These are phyloP conservation scores for Phocoena phocoena DNA, from an alignment of 2,113 vertebrate species.

Conservation along the genomic window DNA sequence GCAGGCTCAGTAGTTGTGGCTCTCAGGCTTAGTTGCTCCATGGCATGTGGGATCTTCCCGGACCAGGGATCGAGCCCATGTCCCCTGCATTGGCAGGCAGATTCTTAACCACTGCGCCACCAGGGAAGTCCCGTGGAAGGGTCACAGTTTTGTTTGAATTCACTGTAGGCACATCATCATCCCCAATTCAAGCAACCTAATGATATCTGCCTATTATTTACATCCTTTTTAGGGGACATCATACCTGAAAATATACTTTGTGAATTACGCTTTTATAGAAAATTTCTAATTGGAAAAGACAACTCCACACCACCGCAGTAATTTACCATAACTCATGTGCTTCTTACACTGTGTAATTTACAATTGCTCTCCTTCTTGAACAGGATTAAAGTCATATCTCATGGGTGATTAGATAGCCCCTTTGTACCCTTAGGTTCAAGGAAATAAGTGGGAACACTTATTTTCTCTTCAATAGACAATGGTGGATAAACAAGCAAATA, in stretches of 20 bases:
- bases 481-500: neutral
- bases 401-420: neutral
- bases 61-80: too few relatives aligned
- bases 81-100: too few relatives aligned
- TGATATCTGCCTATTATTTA: neutral
- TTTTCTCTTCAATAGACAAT: neutral
- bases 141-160: slow-evolving; percentile 10
- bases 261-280: rapidly evolving
- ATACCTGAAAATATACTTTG: neutral
- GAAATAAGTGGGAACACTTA: neutral
- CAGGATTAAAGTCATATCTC: slow-evolving; percentile 42
- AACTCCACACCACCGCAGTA: neutral
- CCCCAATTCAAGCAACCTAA: neutral
- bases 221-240: neutral
- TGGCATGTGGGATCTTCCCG: too few relatives aligned
- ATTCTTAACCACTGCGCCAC: too few relatives aligned
- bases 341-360: neutral
- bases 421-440: neutral
- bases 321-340: neutral
- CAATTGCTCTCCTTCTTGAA: slow-evolving; percentile 2
- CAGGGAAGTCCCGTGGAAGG: too few relatives aligned
- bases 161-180: neutral
- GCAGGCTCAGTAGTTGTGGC: too few relatives aligned
- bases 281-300: slow-evolving; percentile 19
- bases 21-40: too few relatives aligned